Evolutionary conservation across 2,888 invertebrate genomes (phyloP).

Genomic region (Prostheceraeus crozeri): DNA sequence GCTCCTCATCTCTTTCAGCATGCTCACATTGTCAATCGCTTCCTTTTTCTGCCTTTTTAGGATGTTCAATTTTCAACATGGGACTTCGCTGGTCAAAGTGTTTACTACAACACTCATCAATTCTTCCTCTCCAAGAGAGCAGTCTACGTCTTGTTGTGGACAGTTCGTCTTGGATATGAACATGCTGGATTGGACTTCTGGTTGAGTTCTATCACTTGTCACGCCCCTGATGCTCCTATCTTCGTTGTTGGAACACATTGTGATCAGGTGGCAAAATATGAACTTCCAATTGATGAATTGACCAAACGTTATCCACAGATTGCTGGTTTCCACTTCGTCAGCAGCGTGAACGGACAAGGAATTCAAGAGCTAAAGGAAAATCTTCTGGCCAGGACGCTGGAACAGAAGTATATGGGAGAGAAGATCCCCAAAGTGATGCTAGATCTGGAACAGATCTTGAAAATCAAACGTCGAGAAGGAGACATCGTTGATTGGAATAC

Average conservation of each 20-base stretch:
- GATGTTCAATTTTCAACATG: constrained; percentile 52
- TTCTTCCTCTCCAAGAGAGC: constrained; percentile 53
- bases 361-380: constrained; percentile 25
- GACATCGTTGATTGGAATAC: constrained; percentile 45
- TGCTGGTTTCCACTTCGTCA: constrained; percentile 39
- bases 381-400: constrained; percentile 33
- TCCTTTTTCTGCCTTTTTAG: no score
- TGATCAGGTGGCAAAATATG: no score
- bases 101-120: constrained; percentile 57
- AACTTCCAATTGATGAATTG: no score
- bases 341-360: constrained; percentile 37
- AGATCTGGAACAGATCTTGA: constrained; percentile 42
- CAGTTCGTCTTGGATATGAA: constrained; percentile 51
- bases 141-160: constrained; percentile 52
- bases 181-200: constrained; percentile 54
- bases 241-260: constrained; percentile 52
- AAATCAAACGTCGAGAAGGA: constrained; percentile 34
- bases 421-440: constrained; percentile 35
- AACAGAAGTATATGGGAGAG: constrained; percentile 38
- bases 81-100: constrained; percentile 57
- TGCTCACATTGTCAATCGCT: no score
- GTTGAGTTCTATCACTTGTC: constrained; percentile 52
- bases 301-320: constrained; percentile 43
- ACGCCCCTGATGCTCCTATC: constrained; percentile 52
- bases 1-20: no score